Evolutionary conservation across 2,888 invertebrate genomes (phyloP), one percentile per base, ranked within the genome.

Genomic region (Sericinus montela): DNA sequence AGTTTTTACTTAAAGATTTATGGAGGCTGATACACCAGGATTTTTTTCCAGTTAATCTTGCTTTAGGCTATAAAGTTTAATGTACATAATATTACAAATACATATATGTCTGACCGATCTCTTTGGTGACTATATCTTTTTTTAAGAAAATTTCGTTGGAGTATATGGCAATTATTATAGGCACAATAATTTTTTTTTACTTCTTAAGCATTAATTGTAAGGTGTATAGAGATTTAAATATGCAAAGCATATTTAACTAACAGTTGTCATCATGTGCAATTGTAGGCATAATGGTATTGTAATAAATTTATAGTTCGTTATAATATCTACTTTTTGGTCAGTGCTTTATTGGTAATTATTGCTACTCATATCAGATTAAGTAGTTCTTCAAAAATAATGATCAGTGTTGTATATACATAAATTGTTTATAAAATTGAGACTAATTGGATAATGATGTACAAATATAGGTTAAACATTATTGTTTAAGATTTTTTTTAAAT

Each of bases 391-490:
- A 40, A 25, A 9, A 13, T 13, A 36, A 16, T n/a, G 3, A 13
- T 42, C 28, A 14, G 13, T 35, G 32, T 38, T 50, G 50, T 51
- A 51, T 35, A 51, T 45, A 51, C 23, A 30, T 28, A 51, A 42
- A 42, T 42, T 51, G 37, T 45, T 51, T 16, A 38, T 48, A 38
- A 35, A 19, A 36, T 41, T 16, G 40, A 45, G 52, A 48, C 47
- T 56, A 53, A 50, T 59, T 62, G 57, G 57, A 55, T 56, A 56
- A 56, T n/a, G n/a, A n/a, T 62, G 65, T 65, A 65, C 64, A 65
- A 65, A 50, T 50, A 30, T 49, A 49, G 44, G 49, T 45, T 50
- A 50, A 40, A 41, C 40, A 36, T 30, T 39, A 45, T 41, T 49
- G 40, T 49, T 49, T 50, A 50, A 39, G 49, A 13, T 60, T 43